These are phyloP conservation scores for Acanthosepion lycidas DNA, from an alignment of 2,888 invertebrate genomes.

Conservation along the genomic window DNA sequence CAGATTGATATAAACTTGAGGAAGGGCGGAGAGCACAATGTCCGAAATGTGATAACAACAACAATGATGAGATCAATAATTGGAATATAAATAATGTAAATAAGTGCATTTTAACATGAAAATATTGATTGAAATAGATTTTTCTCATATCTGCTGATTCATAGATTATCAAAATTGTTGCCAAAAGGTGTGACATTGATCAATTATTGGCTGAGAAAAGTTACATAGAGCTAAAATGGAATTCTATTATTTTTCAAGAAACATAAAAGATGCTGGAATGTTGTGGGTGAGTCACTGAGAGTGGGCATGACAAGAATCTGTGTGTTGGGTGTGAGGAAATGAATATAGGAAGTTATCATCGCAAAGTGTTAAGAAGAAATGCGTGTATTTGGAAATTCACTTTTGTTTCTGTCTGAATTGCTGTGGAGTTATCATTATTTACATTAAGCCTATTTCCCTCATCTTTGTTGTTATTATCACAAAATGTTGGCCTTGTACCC, in stretches of 20 bases:
- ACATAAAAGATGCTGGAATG: not conserved
- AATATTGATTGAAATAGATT: not conserved
- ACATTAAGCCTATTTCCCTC: too few relatives aligned
- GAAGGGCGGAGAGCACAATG: too few relatives aligned
- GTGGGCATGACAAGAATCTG: not conserved
- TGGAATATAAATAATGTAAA: not conserved
- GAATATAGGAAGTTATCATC: not conserved
- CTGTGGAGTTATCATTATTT: too few relatives aligned
- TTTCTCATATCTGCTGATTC: not conserved
- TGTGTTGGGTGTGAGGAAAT: not conserved
- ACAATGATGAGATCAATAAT: too few relatives aligned
- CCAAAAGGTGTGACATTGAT: not conserved
- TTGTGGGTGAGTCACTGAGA: not conserved
- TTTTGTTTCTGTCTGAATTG: not conserved
- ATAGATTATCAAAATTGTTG: not conserved
- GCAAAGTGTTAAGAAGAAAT: not conserved
- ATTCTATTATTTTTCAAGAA: not conserved
- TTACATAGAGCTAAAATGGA: not conserved
- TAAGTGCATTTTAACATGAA: not conserved
- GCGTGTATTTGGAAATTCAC: not conserved
- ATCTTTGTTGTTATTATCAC: too few relatives aligned
- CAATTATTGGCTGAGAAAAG: slow-evolving; percentile 12
- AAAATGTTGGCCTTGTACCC: too few relatives aligned
- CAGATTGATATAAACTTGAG: too few relatives aligned
- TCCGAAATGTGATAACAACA: too few relatives aligned